phyloP scores from a whole-genome alignment of 2,797 vertebrate genomes.

The Acrossocheilus fasciatus region DNA sequence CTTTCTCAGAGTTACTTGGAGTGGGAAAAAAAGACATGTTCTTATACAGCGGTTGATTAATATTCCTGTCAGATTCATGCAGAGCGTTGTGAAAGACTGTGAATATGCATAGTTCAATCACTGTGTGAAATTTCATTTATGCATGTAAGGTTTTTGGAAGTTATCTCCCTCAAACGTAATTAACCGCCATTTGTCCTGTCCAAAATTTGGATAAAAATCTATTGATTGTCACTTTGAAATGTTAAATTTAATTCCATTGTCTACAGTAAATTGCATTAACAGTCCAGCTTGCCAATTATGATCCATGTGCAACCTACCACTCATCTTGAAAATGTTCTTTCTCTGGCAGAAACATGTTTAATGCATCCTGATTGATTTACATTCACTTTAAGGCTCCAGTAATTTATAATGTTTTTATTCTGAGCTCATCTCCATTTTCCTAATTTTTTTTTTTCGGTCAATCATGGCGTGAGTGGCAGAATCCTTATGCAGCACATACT shows the following conservation, averaged over 20 bases:
- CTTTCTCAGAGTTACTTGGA: conserved; percentile 1
- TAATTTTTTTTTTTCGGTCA: conserved; percentile 36
- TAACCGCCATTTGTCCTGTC: conserved; percentile 53
- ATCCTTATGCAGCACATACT: conserved; percentile 10
- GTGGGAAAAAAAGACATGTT: not conserved
- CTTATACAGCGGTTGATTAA: conserved; percentile 47
- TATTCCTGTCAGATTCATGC: conserved; percentile 51
- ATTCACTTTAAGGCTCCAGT: conserved; percentile 57
- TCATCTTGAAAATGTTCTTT: conserved; percentile 6
- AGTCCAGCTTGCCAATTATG: conserved; percentile 46
- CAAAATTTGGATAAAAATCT: conserved; percentile 37
- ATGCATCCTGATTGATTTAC: conserved; percentile 63
- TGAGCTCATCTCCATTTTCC: conserved; percentile 42
- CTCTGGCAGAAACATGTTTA: conserved; percentile 55
- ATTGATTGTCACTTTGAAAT: conserved; percentile 57
- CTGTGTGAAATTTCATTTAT: conserved; percentile 56
- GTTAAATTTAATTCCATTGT: conserved; percentile 57
- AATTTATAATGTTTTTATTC: conserved; percentile 49
- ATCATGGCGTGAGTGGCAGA: conserved; percentile 43
- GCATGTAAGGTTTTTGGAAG: conserved; percentile 46
- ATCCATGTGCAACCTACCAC: conserved; percentile 43
- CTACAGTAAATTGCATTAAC: conserved; percentile 56
- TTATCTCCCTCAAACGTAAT: conserved; percentile 62
- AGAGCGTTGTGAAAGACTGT: conserved; percentile 47
- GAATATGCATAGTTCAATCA: conserved; percentile 56